phyloP scores from a whole-genome alignment of 2,797 vertebrate genomes.

The Chelon labrosus region DNA sequence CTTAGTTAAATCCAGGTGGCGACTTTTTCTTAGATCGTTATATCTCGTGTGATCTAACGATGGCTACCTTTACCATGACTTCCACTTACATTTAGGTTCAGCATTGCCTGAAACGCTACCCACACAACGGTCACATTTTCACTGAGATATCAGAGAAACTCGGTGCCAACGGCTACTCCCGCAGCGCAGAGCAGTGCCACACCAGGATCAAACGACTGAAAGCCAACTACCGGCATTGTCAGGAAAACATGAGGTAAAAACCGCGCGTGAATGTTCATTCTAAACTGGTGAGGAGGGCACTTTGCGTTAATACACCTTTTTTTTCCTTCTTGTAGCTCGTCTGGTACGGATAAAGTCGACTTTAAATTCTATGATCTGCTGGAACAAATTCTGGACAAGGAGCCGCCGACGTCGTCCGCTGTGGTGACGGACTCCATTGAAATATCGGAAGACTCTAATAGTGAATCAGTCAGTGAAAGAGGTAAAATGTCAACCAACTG shows the following conservation, averaged over 20 bases:
- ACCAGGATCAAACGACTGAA: conserved; percentile 84
- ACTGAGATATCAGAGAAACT: conserved; percentile 79
- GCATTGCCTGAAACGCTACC: conserved; percentile 73
- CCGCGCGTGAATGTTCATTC: not conserved
- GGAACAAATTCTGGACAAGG: conserved; percentile 81
- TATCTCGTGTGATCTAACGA: too few relatives aligned
- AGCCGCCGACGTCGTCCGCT: conserved; percentile 70
- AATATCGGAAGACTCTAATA: conserved; percentile 78
- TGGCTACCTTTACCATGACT: not conserved
- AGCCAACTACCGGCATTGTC: conserved; percentile 78
- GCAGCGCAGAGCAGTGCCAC: conserved; percentile 82
- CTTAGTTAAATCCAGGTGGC: too few relatives aligned
- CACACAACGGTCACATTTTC: conserved; percentile 83
- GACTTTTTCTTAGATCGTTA: too few relatives aligned
- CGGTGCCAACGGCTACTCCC: conserved; percentile 69
- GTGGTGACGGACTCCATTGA: conserved; percentile 67
- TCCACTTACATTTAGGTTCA: conserved; percentile 62
- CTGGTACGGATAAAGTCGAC: conserved; percentile 73
- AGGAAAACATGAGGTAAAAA: conserved; percentile 76
- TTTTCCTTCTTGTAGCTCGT: conserved; percentile 46
- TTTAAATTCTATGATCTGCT: conserved; percentile 84
- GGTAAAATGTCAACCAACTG: conserved; percentile 40
- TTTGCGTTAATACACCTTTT: fast-evolving
- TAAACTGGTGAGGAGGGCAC: too few relatives aligned
- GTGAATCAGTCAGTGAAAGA: conserved; percentile 65